phyloP scores from a whole-genome alignment of 2,888 invertebrate species.

The Punctoribates punctum region DNA sequence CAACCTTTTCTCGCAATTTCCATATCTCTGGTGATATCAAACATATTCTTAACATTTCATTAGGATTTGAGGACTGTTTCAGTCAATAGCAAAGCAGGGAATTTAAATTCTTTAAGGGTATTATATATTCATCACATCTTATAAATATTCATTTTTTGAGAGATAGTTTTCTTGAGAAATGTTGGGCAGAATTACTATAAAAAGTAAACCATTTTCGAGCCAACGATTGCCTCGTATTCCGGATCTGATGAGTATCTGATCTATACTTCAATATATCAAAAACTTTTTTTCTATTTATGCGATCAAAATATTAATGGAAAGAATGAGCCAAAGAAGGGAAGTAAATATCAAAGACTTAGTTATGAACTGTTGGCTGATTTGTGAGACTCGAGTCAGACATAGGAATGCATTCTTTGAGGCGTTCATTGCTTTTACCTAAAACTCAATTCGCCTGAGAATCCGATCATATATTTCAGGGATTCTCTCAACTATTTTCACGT shows the following conservation, averaged over 20 bases:
- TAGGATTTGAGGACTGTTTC: not conserved
- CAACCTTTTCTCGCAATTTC: not conserved
- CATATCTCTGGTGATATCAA: not conserved
- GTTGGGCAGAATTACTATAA: not conserved
- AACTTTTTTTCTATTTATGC: slow-evolving; percentile 9
- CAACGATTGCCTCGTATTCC: not conserved
- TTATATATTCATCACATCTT: slow-evolving; percentile 8
- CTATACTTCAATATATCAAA: not conserved
- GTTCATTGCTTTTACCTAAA: slow-evolving; percentile 8
- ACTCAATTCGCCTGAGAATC: slow-evolving; percentile 23
- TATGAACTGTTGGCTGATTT: too few relatives aligned
- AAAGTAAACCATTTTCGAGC: not conserved
- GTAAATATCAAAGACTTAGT: not conserved
- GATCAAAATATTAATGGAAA: not conserved
- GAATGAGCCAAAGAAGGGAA: not conserved
- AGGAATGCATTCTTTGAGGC: not conserved
- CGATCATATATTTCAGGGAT: slow-evolving; percentile 14
- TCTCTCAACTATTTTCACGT: slow-evolving; percentile 20
- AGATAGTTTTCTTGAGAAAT: not conserved
- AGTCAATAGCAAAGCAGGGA: not conserved
- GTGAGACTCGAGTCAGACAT: too few relatives aligned
- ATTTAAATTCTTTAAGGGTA: not conserved
- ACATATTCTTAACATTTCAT: not conserved
- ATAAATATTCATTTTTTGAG: not conserved
- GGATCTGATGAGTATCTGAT: not conserved